Evolutionary conservation across 1,140 invertebrate genomes (phyloP).

Genomic region (Diorhabda sublineata): DNA sequence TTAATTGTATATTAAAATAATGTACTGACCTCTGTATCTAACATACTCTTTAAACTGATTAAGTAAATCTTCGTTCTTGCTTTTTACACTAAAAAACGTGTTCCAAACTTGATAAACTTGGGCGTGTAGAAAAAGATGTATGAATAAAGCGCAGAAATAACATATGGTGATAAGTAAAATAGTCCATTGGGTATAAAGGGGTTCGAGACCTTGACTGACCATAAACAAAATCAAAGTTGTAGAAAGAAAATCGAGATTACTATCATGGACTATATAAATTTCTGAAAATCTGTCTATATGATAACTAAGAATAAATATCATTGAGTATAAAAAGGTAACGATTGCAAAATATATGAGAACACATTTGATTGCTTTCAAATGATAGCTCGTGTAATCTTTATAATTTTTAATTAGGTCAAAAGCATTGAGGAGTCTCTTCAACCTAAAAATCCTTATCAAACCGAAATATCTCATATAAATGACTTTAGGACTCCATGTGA

Average conservation of each 20-base stretch:
- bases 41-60: not conserved
- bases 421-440: not conserved
- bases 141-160: not conserved
- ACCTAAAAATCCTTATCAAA: not conserved
- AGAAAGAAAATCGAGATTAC: not conserved
- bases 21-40: not conserved
- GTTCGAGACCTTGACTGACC: not conserved
- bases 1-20: no score
- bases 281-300: not conserved
- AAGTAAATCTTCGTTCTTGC: not conserved
- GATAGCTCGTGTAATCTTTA: not conserved
- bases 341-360: not conserved
- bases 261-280: not conserved
- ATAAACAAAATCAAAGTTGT: not conserved
- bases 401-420: not conserved
- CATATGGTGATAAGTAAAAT: not conserved
- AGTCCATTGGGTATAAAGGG: not conserved
- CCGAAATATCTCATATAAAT: not conserved
- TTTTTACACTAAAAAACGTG: not conserved
- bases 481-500: not conserved
- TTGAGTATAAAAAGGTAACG: not conserved
- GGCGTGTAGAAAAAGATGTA: not conserved
- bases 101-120: not conserved
- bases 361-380: not conserved
- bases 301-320: not conserved